Evolutionary conservation across 2,888 invertebrate species (phyloP), one percentile per base, ranked within the genome.

Genomic region (Plebejus melissa): DNA sequence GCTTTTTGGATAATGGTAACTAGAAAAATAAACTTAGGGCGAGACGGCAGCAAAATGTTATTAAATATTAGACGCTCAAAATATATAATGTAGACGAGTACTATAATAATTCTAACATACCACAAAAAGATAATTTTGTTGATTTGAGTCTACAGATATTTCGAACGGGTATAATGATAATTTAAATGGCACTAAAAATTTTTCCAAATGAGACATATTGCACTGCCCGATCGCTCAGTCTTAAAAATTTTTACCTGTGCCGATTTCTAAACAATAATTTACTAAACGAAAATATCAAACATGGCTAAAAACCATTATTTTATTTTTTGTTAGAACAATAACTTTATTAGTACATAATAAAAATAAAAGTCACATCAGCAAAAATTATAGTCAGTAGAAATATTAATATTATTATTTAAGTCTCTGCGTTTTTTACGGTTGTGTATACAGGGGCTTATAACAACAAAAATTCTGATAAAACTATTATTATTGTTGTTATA

Each of bases 191-290:
- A 72, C 72, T 0, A 16, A 65, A 65, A 13, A 5, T 41, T 28
- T 13, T 46, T 16, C 54, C 6, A 28, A 46, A 54, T 32, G 6
- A 54, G 78, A 80, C 79, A 79, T 90, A 92, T 93, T 93, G 93
- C 93, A 93, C 93, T 87, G 86, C 93, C 93, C 93, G 84, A 84
- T 82, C 81, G 81, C 79, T 91, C 90, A 90, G 91, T 91, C 91
- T 90, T 89, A 83, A 83, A 78, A 77, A 78, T 76, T 80, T 78
- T 79, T 72, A 80, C 80, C 80, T 82, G 79, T 80, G 81, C 77
- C 77, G 11, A 71, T 71, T 46, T 2, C 46, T 46, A 46, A 71
- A 71, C n/a, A 38, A 46, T 71, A 71, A 9, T 71, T 71, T 46
- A 71, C 1, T 5, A 11, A 32, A 13, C 4, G 0, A 60, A 60